phyloP scores from a whole-genome alignment of 1,140 invertebrate species.

The Polypedilum vanderplanki region DNA sequence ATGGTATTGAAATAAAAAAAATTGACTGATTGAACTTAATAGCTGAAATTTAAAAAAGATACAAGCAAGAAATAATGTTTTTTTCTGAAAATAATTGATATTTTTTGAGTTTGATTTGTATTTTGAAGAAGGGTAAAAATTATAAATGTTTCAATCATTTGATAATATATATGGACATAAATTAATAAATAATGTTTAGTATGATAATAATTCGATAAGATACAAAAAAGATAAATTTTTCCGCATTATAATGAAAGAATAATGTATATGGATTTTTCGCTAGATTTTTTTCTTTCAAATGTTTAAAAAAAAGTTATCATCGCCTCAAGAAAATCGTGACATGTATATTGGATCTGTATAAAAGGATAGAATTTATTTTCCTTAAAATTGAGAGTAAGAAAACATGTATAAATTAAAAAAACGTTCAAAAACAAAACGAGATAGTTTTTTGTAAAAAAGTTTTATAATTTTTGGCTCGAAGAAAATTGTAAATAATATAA shows the following conservation, averaged over 20 bases:
- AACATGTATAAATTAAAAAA: background rate
- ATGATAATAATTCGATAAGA: background rate
- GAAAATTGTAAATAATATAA: too few relatives aligned
- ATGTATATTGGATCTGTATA: constrained; percentile 20
- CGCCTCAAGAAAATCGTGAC: constrained; percentile 21
- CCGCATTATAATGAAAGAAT: background rate
- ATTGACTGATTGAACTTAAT: too few relatives aligned
- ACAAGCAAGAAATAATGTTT: too few relatives aligned
- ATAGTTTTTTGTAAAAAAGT: background rate
- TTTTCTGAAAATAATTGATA: too few relatives aligned
- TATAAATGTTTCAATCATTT: background rate
- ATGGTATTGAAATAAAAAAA: too few relatives aligned
- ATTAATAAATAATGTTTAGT: background rate
- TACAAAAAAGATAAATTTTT: background rate
- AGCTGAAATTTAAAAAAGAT: too few relatives aligned
- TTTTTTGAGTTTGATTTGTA: too few relatives aligned
- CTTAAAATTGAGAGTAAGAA: constrained; percentile 19
- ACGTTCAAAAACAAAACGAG: background rate
- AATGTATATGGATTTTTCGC: background rate
- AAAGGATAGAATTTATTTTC: background rate
- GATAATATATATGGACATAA: background rate
- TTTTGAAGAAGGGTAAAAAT: background rate
- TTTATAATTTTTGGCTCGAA: background rate
- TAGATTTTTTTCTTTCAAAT: constrained; percentile 5
- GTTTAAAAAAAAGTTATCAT: constrained; percentile 16